Percentiles rank a stretch among this genome's conserved stretches.
phyloP scores from a whole-genome alignment of 2,888 invertebrate genomes.

The Nycteola revayana region DNA sequence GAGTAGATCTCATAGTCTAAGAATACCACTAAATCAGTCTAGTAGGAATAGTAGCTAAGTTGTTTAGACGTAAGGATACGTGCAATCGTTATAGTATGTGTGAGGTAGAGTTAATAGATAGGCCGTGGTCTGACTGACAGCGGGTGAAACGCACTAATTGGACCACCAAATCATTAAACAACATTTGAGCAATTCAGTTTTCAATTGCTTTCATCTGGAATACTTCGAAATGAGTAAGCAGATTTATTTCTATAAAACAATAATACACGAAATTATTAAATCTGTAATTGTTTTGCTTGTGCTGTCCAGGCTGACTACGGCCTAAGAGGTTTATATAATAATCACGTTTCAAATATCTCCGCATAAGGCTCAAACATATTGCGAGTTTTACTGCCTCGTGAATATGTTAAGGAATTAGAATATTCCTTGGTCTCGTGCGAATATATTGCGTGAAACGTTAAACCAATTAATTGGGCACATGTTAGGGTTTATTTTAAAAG shows the following conservation, averaged over 20 bases:
- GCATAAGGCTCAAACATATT: conserved; percentile 3
- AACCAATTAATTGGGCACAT: conserved; percentile 8
- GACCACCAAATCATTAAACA: too few species aligned
- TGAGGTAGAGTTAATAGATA: conserved; percentile 54
- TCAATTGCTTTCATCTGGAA: neutral
- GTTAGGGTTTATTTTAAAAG: conserved; percentile 8
- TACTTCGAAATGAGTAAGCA: neutral
- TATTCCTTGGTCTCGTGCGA: too few species aligned
- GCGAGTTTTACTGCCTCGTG: too few species aligned
- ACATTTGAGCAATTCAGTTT: too few species aligned
- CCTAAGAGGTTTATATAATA: conserved; percentile 13
- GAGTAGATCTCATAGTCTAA: conserved; percentile 58
- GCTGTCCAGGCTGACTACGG: too few species aligned
- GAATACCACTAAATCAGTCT: conserved; percentile 77
- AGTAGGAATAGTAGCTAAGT: conserved; percentile 69
- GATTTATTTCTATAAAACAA: too few species aligned
- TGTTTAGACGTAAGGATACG: conserved; percentile 50
- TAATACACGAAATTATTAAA: too few species aligned
- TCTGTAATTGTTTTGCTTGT: too few species aligned
- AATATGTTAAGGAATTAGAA: too few species aligned
- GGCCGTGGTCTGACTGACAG: conserved; percentile 31
- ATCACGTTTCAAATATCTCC: conserved; percentile 25
- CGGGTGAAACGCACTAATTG: neutral
- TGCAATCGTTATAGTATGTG: conserved; percentile 57
- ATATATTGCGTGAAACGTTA: conserved; percentile 19